Conservation (phyloP, 2,888 invertebrate genomes). For the Cheilosia pagana region DNA sequence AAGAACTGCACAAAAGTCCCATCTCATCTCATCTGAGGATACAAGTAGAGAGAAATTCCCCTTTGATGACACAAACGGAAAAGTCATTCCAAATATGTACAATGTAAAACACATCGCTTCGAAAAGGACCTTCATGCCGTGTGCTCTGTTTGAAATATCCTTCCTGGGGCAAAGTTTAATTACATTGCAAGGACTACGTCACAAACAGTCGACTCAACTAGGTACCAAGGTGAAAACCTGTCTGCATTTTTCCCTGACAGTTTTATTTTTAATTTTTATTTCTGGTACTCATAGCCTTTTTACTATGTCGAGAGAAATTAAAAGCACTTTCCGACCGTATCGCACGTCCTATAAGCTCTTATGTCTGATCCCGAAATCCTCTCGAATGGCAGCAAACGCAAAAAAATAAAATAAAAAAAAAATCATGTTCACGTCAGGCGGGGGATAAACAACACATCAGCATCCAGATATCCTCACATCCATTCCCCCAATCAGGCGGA, state of each 20-base stretch:
- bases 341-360: constrained; percentile 30
- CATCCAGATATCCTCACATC: constrained; percentile 13
- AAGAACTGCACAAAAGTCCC: constrained; percentile 23
- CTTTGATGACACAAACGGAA: constrained; percentile 62
- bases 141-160: constrained; percentile 27
- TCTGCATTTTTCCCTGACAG: constrained; percentile 38
- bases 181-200: constrained; percentile 58
- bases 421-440: constrained; percentile 50
- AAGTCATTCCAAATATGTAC: constrained; percentile 1
- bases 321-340: constrained; percentile 60
- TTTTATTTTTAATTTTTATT: constrained; percentile 37
- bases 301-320: constrained; percentile 60
- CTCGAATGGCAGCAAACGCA: neutral
- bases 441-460: constrained; percentile 53
- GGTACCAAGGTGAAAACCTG: constrained; percentile 36
- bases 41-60: constrained; percentile 52
- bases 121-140: constrained; percentile 6
- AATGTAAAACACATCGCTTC: constrained; percentile 21
- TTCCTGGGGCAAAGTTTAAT: constrained; percentile 55
- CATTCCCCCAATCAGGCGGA: neutral
- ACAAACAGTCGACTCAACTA: constrained; percentile 38
- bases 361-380: constrained; percentile 47
- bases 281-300: constrained; percentile 51
- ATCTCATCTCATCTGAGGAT: constrained; percentile 21
- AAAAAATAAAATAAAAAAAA: constrained; percentile 3